Evolutionary conservation across 1,140 invertebrate genomes (phyloP), one percentile per base, ranked within the genome.

Genomic region (Uloborus diversus): DNA sequence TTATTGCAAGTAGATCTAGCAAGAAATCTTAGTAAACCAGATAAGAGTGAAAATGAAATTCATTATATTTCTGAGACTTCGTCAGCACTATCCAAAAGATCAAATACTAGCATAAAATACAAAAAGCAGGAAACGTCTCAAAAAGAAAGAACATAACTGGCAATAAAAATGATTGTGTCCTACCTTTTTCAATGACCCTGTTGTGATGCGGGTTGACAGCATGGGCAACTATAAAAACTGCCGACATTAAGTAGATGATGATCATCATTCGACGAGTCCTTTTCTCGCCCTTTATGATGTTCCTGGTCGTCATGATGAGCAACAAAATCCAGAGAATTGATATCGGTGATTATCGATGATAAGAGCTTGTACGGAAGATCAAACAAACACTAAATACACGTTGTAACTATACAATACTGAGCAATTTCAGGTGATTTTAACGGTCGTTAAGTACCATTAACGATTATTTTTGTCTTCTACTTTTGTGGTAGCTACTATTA

Each of bases 151-250:
- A n/a, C n/a, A n/a, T n/a, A n/a, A n/a, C n/a, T n/a, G n/a, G n/a
- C n/a, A n/a, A n/a, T n/a, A n/a, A n/a, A n/a, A n/a, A n/a, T n/a
- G n/a, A n/a, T n/a, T n/a, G n/a, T n/a, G n/a, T 2, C 71, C 53
- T 65, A 76, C 71, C 71, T 76, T 76, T 76, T 64, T 37, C 65
- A 61, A 76, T 76, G 61, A 76, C 35, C 20, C 30, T 49, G 71
- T 76, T 76, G 71, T 76, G 71, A 28, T 51, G 61, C 25, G 71
- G 71, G 20, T 76, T 76, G 3, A 65, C 23, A 20, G 59, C 37
- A 0, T 25, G 14, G 4, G 25, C 57, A 13, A 9, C 33, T 14
- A 17, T 25, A 3, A 28, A 23, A n/a, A 73, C 7, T 11, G 37
- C 37, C 7, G 17, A 42, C 7, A 7, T 17, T 42, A 42, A 17